A percentile compares a stretch with the other conserved stretches of the same genome.
Evolutionary conservation across 1,140 invertebrate species (phyloP).

Genomic region (Helicoverpa armigera): DNA sequence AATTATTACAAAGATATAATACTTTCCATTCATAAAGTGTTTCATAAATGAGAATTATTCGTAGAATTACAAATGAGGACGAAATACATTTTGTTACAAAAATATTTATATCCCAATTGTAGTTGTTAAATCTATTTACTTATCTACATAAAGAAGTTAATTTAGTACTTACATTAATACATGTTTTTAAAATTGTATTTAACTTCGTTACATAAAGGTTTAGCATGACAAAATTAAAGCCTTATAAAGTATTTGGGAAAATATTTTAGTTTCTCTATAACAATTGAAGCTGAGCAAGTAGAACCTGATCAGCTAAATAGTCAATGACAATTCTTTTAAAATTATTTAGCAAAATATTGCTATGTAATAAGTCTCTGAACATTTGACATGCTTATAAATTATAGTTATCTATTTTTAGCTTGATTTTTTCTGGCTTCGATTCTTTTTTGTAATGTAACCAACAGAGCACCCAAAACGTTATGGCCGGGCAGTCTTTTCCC

Average conservation of each 20-base stretch:
- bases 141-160: constrained; percentile 57
- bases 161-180: constrained; percentile 43
- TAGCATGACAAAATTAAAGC: constrained; percentile 45
- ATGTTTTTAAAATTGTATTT: constrained; percentile 29
- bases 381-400: neutral
- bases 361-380: neutral
- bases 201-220: constrained; percentile 43
- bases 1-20: constrained; percentile 62
- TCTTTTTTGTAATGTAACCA: constrained; percentile 92
- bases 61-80: constrained; percentile 45
- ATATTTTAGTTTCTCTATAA: constrained; percentile 37
- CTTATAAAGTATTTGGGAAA: constrained; percentile 40
- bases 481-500: constrained; percentile 96
- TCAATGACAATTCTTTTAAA: constrained; percentile 12
- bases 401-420: constrained; percentile 75
- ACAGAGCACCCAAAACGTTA: constrained; percentile 93
- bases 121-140: constrained; percentile 46
- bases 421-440: constrained; percentile 89
- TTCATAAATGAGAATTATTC: constrained; percentile 47
- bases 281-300: neutral
- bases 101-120: constrained; percentile 45
- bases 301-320: neutral
- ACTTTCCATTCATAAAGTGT: constrained; percentile 49
- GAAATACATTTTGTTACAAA: constrained; percentile 48
- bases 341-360: constrained; percentile 16